These are phyloP conservation scores for Hemicentrotus pulcherrimus DNA, from an alignment of 35 echinoderm and acorn worm genomes.

Conservation along the genomic window DNA sequence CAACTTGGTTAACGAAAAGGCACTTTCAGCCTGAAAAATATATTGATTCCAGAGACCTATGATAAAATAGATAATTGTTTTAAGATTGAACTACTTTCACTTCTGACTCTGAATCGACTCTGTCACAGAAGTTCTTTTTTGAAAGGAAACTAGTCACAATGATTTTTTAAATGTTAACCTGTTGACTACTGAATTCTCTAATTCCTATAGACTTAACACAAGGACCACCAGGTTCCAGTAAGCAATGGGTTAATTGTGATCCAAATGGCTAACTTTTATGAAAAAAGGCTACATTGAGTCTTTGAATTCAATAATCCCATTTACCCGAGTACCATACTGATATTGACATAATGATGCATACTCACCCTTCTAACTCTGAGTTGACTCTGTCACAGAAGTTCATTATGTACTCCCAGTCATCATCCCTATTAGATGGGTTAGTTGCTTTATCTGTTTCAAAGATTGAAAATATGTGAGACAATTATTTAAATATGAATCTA, in stretches of 20 bases:
- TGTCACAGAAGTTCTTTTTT: not conserved
- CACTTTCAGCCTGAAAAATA: no score
- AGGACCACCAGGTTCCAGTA: no score
- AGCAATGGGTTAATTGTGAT: no score
- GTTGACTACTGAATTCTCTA: no score
- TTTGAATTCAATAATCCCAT: not conserved
- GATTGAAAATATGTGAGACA: constrained; percentile 27
- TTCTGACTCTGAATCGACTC: no score
- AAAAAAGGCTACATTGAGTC: no score
- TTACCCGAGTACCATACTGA: not conserved
- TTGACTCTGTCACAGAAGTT: constrained; percentile 96
- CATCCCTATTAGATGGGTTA: constrained; percentile 86
- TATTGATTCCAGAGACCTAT: no score
- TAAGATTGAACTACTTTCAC: no score
- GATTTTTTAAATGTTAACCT: no score
- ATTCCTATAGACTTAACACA: no score
- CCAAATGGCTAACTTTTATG: not conserved
- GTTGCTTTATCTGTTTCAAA: constrained; percentile 91
- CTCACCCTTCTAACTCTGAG: constrained; percentile 92
- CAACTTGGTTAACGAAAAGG: no score
- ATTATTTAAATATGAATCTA: not conserved
- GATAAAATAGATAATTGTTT: no score
- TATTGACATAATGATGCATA: not conserved
- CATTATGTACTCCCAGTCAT: constrained; percentile 98
- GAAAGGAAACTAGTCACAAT: not conserved